phyloP scores from a whole-genome alignment of 2,113 vertebrate genomes.

The Callithrix jacchus region DNA sequence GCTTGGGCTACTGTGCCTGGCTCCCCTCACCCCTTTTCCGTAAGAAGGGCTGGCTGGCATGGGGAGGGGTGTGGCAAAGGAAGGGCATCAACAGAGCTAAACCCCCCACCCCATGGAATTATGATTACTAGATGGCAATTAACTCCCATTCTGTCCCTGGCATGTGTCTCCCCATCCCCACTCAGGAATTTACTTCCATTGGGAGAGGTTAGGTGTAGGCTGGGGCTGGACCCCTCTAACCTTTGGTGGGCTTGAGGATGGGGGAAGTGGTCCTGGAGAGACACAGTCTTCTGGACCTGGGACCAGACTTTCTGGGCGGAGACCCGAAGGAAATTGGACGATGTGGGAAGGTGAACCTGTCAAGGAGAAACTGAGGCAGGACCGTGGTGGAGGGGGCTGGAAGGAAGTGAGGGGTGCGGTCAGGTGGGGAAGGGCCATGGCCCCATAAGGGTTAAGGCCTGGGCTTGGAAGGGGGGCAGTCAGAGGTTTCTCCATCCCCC shows the following conservation, averaged over 20 bases:
- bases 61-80: too few relatives aligned
- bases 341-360: not conserved
- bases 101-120: not conserved
- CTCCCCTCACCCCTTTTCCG: not conserved
- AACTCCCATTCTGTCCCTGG: not conserved
- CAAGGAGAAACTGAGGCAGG: conserved; percentile 9
- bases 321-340: not conserved
- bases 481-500: not conserved
- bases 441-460: conserved; percentile 28
- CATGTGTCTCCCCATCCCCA: not conserved
- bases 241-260: not conserved
- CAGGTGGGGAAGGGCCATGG: not conserved
- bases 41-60: not conserved
- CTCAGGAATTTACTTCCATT: not conserved
- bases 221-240: not conserved
- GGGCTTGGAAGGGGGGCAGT: not conserved
- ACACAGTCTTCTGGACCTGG: not conserved
- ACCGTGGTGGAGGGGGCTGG: not conserved
- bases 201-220: not conserved
- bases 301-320: conserved; percentile 4
- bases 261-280: not conserved
- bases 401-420: rapidly evolving
- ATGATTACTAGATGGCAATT: not conserved
- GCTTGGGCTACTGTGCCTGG: too few relatives aligned
- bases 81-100: not conserved